Evolutionary conservation across 1,140 invertebrate species (phyloP), one percentile per base, ranked within the genome.

Genomic region (Gryllus bimaculatus): DNA sequence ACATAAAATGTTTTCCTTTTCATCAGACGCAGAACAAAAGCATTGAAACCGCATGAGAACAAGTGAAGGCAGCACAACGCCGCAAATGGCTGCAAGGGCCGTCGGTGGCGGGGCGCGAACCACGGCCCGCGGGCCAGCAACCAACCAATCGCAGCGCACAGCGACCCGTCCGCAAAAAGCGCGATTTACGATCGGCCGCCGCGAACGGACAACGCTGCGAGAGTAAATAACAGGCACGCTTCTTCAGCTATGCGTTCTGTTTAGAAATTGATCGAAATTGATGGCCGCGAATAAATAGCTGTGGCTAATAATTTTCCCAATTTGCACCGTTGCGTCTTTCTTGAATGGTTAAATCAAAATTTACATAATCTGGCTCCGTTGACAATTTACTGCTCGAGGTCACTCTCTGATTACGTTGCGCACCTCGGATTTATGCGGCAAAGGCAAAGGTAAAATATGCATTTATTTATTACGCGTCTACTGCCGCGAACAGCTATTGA

Each of bases 321-420:
- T 66, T 66, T 66, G 54, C 54, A 66, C 26, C 54, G 54, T 66
- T 66, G 54, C 54, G 54, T 66, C 54, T 66, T 66, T 66, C 54
- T 66, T 66, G 54, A 66, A 66, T 66, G 54, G 54, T 66, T 66
- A 66, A 66, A 66, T 66, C 54, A 66, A 66, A 66, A 66, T 66
- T 66, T 66, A 66, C 54, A 66, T 66, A 66, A 66, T 66, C 54
- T 66, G 54, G 10, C 18, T 18, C 54, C 10, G 10, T 66, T 18
- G 54, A 66, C 54, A 66, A 66, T 66, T 66, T 66, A 66, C 54
- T 66, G 54, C 10, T 66, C 54, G 54, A 66, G 54, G 54, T 66
- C 54, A 66, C 54, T 66, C 54, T 66, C 54, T 66, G 54, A 66
- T 66, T 66, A 66, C 54, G 54, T 13, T 18, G 10, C 54, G 0